phyloP scores from a whole-genome alignment of 2,888 invertebrate genomes.

The Catocala sponsa region DNA sequence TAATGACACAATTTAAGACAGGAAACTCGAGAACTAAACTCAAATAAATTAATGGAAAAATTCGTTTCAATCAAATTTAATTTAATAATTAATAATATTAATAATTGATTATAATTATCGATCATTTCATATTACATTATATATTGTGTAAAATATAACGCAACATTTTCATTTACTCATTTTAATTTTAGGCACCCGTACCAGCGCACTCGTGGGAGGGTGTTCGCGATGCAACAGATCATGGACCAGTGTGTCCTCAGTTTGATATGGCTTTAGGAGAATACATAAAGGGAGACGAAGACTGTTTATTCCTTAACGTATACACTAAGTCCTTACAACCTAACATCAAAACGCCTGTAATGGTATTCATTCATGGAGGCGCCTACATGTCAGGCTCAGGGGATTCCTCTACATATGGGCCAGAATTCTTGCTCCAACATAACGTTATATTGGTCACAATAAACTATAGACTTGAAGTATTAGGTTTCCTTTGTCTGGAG shows the following conservation, averaged over 20 bases:
- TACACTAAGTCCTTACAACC: slow-evolving; percentile 62
- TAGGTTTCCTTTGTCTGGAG: slow-evolving; percentile 64
- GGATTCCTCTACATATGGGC: slow-evolving; percentile 66
- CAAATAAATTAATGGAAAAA: too few species aligned
- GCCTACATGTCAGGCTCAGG: slow-evolving; percentile 73
- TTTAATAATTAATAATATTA: too few species aligned
- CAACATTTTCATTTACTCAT: too few species aligned
- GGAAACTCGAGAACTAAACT: too few species aligned
- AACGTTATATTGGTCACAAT: slow-evolving; percentile 77
- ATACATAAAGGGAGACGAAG: slow-evolving; percentile 64
- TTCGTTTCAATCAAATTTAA: too few species aligned
- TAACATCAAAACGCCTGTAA: slow-evolving; percentile 66
- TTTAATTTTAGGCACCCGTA: slow-evolving; percentile 63
- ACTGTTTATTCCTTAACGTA: slow-evolving; percentile 73
- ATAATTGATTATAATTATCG: too few species aligned
- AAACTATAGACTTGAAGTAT: slow-evolving; percentile 72
- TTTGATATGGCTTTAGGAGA: slow-evolving; percentile 57
- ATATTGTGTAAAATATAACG: too few species aligned
- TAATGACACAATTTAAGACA: too few species aligned
- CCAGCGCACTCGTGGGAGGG: slow-evolving; percentile 68
- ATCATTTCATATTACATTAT: too few species aligned
- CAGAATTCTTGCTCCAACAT: slow-evolving; percentile 72
- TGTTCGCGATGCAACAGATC: slow-evolving; percentile 66
- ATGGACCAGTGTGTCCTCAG: slow-evolving; percentile 73
- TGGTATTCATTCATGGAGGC: slow-evolving; percentile 81